These are phyloP conservation scores for Epinotia ramella DNA, from an alignment of 2,888 invertebrate species.

Conservation along the genomic window DNA sequence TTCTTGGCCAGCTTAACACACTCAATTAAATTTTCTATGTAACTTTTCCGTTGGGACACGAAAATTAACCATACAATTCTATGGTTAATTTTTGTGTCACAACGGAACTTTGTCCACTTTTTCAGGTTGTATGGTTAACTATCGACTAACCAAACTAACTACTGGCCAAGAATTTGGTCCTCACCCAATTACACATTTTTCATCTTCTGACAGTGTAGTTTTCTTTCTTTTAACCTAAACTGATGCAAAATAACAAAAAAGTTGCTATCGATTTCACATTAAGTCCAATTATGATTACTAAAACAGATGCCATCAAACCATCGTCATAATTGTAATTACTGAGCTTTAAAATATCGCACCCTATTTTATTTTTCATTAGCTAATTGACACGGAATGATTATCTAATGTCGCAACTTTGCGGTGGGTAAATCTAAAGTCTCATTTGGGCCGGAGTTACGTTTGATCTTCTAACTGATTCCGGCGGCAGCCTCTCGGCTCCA, in stretches of 20 bases:
- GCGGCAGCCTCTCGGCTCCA: constrained; percentile 61
- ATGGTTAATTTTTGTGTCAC: no score
- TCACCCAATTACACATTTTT: no score
- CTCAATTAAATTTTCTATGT: no score
- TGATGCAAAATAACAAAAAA: not conserved
- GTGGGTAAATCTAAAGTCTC: constrained; percentile 70
- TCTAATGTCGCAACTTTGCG: constrained; percentile 76
- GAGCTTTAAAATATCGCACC: constrained; percentile 66
- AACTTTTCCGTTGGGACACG: no score
- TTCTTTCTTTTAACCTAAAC: no score
- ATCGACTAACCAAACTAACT: no score
- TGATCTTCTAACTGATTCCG: constrained; percentile 66
- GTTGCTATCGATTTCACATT: not conserved
- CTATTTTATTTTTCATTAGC: constrained; percentile 84
- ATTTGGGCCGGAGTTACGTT: constrained; percentile 67
- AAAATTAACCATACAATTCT: no score
- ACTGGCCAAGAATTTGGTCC: no score
- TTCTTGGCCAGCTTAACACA: no score
- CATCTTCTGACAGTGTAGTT: no score
- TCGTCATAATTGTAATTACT: constrained; percentile 81
- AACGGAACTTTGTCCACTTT: no score
- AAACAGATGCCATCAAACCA: constrained; percentile 77
- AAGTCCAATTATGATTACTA: constrained; percentile 36
- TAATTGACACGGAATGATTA: constrained; percentile 83
- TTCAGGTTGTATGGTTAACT: no score